Evolutionary conservation across 2,888 invertebrate genomes (phyloP), one percentile per base, ranked within the genome.

Genomic region (Monoplex corrugatus): DNA sequence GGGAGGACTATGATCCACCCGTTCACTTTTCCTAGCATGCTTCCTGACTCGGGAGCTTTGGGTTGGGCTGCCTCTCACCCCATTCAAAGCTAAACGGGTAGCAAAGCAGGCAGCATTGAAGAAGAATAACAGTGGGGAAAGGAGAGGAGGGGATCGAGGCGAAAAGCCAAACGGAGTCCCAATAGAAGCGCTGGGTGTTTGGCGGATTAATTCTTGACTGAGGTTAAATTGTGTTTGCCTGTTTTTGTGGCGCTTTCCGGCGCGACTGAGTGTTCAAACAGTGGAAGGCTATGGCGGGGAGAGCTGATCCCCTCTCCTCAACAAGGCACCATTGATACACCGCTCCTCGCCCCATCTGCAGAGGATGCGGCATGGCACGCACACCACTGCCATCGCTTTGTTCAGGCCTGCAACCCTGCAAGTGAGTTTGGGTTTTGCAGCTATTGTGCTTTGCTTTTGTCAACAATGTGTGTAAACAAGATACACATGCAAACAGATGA

Each of bases 211-310:
- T 87, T 68, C 87, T 87, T 87, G 87, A 75, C 87, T 72, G 45
- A 87, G 87, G 87, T 45, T 87, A 75, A 87, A 87, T 75, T 87
- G 72, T 87, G 87, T 87, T 87, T 87, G 87, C 87, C 72, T 75
- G 87, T 87, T 87, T 87, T 87, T 87, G 87, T 87, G 68, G 16
- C 86, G 68, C 78, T 87, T 87, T 87, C 87, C 75, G 78, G 87
- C 44, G 45, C 44, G 35, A 23, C 35, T 35, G 72, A 75, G 75
- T 86, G 68, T 86, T 72, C 72, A 75, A 72, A 87, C 87, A 75
- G 87, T 19, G 87, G 43, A 68, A 43, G 19, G 32, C 38, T 85
- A 57, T 85, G 84, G 57, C 57, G 38, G 44, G 38, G 43, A 19
- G 84, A 2, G 50, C 83, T 45, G 84, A 84, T 50, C 50, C 50